A percentile compares a stretch with the other conserved stretches of the same genome.
Conservation (phyloP, 2,888 invertebrate genomes). For the Matsumyia berberina region DNA sequence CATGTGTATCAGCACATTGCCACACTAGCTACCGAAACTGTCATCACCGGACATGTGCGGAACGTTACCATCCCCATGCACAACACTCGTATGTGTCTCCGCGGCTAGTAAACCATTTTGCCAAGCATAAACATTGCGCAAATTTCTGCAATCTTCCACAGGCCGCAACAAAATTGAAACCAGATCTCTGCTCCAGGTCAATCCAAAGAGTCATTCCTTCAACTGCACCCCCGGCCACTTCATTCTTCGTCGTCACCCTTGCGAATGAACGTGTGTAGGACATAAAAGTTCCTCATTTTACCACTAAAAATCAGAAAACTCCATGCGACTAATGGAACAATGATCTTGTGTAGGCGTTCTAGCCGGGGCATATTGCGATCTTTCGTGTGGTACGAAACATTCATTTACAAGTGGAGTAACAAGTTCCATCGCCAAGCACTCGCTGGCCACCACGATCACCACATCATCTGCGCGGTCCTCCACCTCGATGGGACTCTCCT, state of each 20-base stretch:
- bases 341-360: conserved; percentile 74
- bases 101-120: conserved; percentile 27
- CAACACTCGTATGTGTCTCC: neutral
- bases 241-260: conserved; percentile 2
- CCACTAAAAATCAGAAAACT: conserved; percentile 65
- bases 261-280: conserved; percentile 74
- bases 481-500: too few species aligned
- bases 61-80: conserved; percentile 36
- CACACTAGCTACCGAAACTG: conserved; percentile 62
- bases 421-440: conserved; percentile 45
- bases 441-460: conserved; percentile 43
- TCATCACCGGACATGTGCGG: conserved; percentile 53
- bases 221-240: conserved; percentile 1
- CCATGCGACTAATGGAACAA: conserved; percentile 76
- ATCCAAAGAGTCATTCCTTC: conserved; percentile 46
- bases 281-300: conserved; percentile 74
- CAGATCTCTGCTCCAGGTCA: conserved; percentile 66
- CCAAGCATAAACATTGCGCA: conserved; percentile 23
- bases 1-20: conserved; percentile 30
- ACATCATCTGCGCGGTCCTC: conserved; percentile 6
- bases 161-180: conserved; percentile 43
- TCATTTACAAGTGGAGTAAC: conserved; percentile 76
- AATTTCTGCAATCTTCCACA: conserved; percentile 46
- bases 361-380: conserved; percentile 69
- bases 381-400: conserved; percentile 64